Evolutionary conservation across 1,140 invertebrate genomes (phyloP).

Genomic region (Ceratina calcarata): DNA sequence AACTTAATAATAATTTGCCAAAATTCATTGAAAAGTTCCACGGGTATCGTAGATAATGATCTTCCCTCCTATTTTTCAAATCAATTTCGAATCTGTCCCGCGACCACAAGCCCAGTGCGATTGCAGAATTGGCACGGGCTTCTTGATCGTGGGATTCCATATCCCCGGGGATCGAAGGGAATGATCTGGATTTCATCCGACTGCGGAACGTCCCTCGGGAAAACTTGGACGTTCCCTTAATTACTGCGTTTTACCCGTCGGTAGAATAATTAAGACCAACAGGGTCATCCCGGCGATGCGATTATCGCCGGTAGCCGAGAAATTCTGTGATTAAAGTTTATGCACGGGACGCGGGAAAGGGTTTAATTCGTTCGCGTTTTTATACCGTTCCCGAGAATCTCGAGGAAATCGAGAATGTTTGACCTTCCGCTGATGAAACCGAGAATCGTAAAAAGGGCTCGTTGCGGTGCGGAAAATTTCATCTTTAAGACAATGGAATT

Average conservation of each 20-base stretch:
- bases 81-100: constrained; percentile 52
- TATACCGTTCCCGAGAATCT: too few species aligned
- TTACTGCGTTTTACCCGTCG: constrained; percentile 70
- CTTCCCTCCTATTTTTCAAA: constrained; percentile 53
- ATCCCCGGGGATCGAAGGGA: constrained; percentile 62
- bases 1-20: neutral
- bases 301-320: constrained; percentile 37
- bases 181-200: constrained; percentile 74
- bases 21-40: constrained; percentile 54
- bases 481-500: neutral
- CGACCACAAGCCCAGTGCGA: constrained; percentile 20
- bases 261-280: constrained; percentile 56
- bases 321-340: constrained; percentile 42
- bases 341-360: neutral
- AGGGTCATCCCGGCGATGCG: constrained; percentile 8
- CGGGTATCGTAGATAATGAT: constrained; percentile 71
- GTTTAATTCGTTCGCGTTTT: constrained; percentile 11
- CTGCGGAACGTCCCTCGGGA: constrained; percentile 59
- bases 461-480: neutral
- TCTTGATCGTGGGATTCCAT: constrained; percentile 63
- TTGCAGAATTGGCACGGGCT: constrained; percentile 48
- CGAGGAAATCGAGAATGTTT: neutral
- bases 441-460: neutral
- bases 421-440: neutral
- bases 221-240: constrained; percentile 70